Percentiles rank a stretch among this genome's conserved stretches.
These are phyloP conservation scores for Oreochromis grahami DNA, from an alignment of 2,797 vertebrate species.

Conservation along the genomic window DNA sequence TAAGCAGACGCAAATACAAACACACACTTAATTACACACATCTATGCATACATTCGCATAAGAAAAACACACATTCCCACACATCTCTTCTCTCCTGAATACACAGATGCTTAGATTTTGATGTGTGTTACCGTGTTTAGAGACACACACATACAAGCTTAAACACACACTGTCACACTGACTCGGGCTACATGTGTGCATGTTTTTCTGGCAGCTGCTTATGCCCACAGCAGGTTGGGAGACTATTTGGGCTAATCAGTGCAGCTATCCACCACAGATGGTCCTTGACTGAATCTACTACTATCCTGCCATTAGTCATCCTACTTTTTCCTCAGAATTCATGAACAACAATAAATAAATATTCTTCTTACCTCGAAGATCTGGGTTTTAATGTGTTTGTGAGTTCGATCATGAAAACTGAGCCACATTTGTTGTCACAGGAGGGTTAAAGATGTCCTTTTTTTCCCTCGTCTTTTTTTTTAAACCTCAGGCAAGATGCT, in stretches of 20 bases:
- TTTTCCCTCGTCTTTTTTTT: neutral
- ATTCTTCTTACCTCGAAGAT: slow-evolving; percentile 40
- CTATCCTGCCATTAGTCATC: slow-evolving; percentile 39
- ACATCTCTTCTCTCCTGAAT: neutral
- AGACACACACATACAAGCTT: neutral
- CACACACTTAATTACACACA: neutral
- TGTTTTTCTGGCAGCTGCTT: neutral
- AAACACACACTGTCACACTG: neutral
- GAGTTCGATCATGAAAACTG: slow-evolving; percentile 51
- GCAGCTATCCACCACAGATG: slow-evolving; percentile 44
- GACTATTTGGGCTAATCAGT: slow-evolving; percentile 37
- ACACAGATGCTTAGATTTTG: neutral
- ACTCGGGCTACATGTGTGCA: neutral
- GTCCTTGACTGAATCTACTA: slow-evolving; percentile 30
- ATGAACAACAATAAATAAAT: slow-evolving; percentile 7
- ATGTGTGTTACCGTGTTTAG: neutral
- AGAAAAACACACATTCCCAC: neutral
- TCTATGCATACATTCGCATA: neutral
- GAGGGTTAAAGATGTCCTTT: neutral
- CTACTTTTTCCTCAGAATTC: neutral
- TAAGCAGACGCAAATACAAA: neutral
- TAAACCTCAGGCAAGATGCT: slow-evolving; percentile 5
- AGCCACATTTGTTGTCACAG: neutral
- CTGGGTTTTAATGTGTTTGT: slow-evolving; percentile 51
- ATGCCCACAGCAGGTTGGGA: slow-evolving; percentile 19